Base-by-base conservation (phyloP, 1,140 invertebrate species). In the Drosophila persimilis region DNA sequence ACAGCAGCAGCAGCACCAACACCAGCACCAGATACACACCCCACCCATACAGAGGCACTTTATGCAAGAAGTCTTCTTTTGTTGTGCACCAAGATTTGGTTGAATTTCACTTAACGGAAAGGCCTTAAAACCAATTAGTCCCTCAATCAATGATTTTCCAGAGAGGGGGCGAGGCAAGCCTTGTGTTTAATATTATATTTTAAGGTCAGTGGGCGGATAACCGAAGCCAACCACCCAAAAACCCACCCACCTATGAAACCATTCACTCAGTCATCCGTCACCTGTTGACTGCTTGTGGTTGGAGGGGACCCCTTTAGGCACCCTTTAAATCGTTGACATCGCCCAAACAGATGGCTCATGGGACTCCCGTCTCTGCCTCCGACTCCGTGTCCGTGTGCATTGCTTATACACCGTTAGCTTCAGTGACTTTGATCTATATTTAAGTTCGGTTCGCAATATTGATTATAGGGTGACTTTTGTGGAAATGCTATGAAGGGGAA, bases 361-460 rank as follows among this genome's bases (percentile, higher is more conserved):
- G 26, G 43, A 15, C 31, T 39, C 44, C 46, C 15, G 52, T 54
- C 22, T 55, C 35, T 31, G 47, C 20, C 11, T 13, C 8, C 31
- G 31, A 48, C 46, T 62, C 45, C 51, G 43, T 67, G 62, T 56
- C 29, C 29, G 4, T 26, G 24, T 26, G 53, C 56, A 73, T 24
- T 71, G 39, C 47, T 61, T 64, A 62, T 78, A 80, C 76, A 66
- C 66, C 60, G 75, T 80, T 80, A 75, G 51, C 77, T 80, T 52
- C 54, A 52, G 29, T 64, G 58, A 59, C 78, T 85, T 85, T 85
- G 81, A 85, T 85, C 81, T 85, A 85, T 67, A 73, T 85, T 73
- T 85, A 85, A 64, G 62, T 48, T 43, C 52, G 35, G 62, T 48
- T 43, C 52, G 35, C 35, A 7, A 7, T 71, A 71, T 71, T 69